Percentiles rank a stretch among this genome's conserved stretches.
Conservation (phyloP, 2,888 invertebrate species). For the Unio delphinus region DNA sequence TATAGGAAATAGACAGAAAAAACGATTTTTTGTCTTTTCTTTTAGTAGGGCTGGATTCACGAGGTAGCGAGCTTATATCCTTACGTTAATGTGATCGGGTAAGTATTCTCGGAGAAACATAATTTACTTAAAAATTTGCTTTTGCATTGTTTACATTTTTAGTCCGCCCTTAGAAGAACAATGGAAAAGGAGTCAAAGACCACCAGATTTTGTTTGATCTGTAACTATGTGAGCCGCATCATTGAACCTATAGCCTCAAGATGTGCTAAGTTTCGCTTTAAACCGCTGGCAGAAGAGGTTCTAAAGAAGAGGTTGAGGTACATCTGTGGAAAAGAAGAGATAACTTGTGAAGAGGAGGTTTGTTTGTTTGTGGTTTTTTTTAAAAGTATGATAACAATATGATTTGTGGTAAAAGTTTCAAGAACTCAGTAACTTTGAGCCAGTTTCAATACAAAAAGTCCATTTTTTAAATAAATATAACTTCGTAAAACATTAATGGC, state of each 20-base stretch:
- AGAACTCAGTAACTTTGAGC: background rate
- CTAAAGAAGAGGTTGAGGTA: slow-evolving; percentile 78
- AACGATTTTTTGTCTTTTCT: too few species aligned
- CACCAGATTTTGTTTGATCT: slow-evolving; percentile 97
- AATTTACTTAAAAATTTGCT: too few species aligned
- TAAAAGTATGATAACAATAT: background rate
- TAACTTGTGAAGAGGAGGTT: slow-evolving; percentile 80
- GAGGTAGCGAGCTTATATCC: too few species aligned
- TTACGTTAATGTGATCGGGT: too few species aligned
- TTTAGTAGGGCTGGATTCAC: too few species aligned
- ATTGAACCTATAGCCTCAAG: slow-evolving; percentile 98
- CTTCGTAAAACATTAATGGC: too few species aligned
- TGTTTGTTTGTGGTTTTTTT: slow-evolving; percentile 42
- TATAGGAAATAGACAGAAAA: too few species aligned
- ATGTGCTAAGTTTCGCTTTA: slow-evolving; percentile 98
- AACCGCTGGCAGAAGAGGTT: slow-evolving; percentile 80
- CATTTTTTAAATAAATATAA: too few species aligned
- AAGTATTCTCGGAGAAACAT: too few species aligned
- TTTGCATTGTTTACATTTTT: slow-evolving; percentile 9
- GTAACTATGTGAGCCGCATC: slow-evolving; percentile 98
- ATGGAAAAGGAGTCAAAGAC: slow-evolving; percentile 97
- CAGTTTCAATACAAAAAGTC: background rate
- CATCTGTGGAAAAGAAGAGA: slow-evolving; percentile 86
- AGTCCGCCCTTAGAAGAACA: slow-evolving; percentile 92
- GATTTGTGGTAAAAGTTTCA: too few species aligned